A percentile compares a stretch with the other conserved stretches of the same genome.
Conservation (phyloP, 2,888 invertebrate species). For the Agrenia bidenticulata region DNA sequence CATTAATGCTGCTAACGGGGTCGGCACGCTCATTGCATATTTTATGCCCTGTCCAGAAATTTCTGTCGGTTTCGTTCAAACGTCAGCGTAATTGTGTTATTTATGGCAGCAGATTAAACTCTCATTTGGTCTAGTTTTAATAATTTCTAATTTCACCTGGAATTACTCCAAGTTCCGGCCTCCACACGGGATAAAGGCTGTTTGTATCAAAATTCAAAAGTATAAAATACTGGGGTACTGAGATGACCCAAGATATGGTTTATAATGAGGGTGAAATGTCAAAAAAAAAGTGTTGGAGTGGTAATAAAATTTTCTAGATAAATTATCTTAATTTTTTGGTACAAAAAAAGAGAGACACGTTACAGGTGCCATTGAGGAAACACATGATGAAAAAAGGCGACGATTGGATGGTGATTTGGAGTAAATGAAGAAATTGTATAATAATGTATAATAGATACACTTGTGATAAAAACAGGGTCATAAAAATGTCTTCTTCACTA, state of each 20-base stretch:
- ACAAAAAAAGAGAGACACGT: neutral
- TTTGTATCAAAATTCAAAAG: too few species aligned
- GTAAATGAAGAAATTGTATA: neutral
- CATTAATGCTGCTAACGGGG: slow-evolving; percentile 6
- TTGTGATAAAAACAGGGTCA: neutral
- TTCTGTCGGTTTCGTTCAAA: neutral
- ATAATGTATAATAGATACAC: neutral
- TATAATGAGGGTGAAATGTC: slow-evolving; percentile 11
- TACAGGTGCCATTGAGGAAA: neutral
- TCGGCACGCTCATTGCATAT: slow-evolving; percentile 2
- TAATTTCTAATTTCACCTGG: slow-evolving; percentile 10
- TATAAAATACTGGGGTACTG: too few species aligned
- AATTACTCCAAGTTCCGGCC: slow-evolving; percentile 13
- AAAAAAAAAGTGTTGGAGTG: slow-evolving; percentile 7
- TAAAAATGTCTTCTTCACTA: slow-evolving; percentile 5
- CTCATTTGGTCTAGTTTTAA: slow-evolving; percentile 9
- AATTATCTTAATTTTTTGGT: neutral
- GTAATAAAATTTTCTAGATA: slow-evolving; percentile 1
- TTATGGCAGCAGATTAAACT: slow-evolving; percentile 16
- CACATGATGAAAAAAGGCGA: neutral
- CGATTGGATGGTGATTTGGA: neutral
- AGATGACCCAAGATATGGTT: slow-evolving; percentile 1
- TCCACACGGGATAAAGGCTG: neutral
- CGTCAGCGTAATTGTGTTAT: slow-evolving; percentile 1
- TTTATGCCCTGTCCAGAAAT: neutral